phyloP scores from a whole-genome alignment of 2,797 vertebrate species.

The Sorex maritimensis region DNA sequence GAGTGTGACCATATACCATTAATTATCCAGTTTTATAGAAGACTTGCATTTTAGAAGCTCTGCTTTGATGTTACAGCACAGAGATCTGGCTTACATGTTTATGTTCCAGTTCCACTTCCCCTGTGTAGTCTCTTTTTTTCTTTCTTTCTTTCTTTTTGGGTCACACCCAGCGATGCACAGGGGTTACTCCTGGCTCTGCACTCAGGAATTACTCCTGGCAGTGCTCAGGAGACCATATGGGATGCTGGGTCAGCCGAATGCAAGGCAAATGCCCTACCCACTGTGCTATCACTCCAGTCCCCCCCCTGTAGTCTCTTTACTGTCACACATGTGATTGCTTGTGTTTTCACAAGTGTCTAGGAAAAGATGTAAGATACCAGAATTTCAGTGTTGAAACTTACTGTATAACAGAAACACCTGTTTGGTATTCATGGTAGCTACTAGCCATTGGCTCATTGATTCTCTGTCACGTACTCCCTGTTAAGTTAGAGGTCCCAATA shows the following conservation, averaged over 20 bases:
- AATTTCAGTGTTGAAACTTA: conserved; percentile 53
- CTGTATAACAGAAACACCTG: not conserved
- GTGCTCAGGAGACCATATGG: too few relatives aligned
- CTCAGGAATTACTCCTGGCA: too few relatives aligned
- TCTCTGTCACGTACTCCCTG: not conserved
- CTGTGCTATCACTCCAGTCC: too few relatives aligned
- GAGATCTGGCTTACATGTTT: not conserved
- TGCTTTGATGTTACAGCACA: conserved; percentile 41
- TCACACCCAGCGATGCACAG: too few relatives aligned
- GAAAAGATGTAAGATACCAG: conserved; percentile 50
- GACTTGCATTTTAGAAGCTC: conserved; percentile 51
- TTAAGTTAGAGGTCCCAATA: conserved; percentile 26
- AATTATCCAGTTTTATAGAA: conserved; percentile 59
- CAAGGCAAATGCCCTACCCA: too few relatives aligned
- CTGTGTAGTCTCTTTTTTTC: not conserved
- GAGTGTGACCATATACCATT: conserved; percentile 31
- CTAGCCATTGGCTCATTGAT: conserved; percentile 33
- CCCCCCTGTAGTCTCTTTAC: not conserved
- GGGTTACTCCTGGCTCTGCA: too few relatives aligned
- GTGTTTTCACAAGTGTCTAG: conserved; percentile 51
- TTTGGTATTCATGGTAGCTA: not conserved
- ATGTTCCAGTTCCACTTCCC: conserved; percentile 40
- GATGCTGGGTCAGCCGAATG: too few relatives aligned
- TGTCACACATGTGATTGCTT: conserved; percentile 8
- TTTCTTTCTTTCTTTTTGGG: too few relatives aligned